Evolutionary conservation across 2,113 vertebrate species (phyloP), one percentile per base, ranked within the genome.

Genomic region (Nothocercus julius): DNA sequence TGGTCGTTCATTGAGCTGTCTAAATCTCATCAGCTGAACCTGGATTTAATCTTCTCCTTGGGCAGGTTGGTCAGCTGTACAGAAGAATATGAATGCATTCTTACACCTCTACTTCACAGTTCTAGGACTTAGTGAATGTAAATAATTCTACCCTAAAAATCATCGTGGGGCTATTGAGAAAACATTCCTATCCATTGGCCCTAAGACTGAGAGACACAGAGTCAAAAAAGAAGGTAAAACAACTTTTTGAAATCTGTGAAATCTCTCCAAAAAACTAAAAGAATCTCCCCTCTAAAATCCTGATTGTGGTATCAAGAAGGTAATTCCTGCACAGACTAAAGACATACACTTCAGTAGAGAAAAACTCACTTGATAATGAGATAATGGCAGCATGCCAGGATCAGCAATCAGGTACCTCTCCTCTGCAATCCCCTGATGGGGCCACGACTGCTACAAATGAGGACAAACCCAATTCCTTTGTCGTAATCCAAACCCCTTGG

Each of bases 401-500:
- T 2, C 51, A 80, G 28, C 68, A 3, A 1, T 38, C 49, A 1
- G 7, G 22, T 38, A 22, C 70, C 44, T 74, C 8, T 78, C 80
- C 34, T 74, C 30, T 3, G 0, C n/a, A 34, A 38, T 13, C 9
- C 30, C 3, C 0, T 19, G 25, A 24, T 3, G 6, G 61, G 77
- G 83, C 30, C 47, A 64, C 36, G 77, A 6, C 19, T 61, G 79
- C 0, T 7, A 38, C 49, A 66, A 78, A 34, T 1, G 1, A 42
- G 59, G 32, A 78, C 17, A 28, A 32, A 69, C 21, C 49, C 38
- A 74, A 66, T 25, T 69, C 61, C 28, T 59, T 10, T 25, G 4
- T 4, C 42, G 28, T 32, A 68, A 42, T 11, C 51, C 16, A 24
- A 34, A 18, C 4, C 8, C 72, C 38, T 53, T 40, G 62, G 51